Evolutionary conservation across 1,140 invertebrate species (phyloP), one percentile per base, ranked within the genome.

Genomic region (Leptinotarsa lineolata): DNA sequence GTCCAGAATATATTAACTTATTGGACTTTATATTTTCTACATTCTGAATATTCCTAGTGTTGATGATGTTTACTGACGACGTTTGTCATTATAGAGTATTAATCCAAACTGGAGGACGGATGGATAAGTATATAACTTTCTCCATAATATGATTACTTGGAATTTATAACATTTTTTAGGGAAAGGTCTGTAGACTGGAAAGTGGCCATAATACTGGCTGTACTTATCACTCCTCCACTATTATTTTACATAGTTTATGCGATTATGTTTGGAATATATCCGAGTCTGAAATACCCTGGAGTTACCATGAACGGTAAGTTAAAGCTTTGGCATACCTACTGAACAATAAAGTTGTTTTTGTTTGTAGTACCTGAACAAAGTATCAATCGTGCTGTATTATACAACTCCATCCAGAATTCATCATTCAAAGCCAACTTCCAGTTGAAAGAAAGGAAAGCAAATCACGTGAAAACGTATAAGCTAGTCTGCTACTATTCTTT

Each of bases 401-500:
- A 80, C 70, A 76, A 44, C 63, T 48, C 46, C 30, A 45, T 67
- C 12, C 12, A 68, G 13, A 68, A 66, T n/a, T 46, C 21, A 20
- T 13, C 63, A 45, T 72, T 69, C 16, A 45, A 54, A 21, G 68
- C 59, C 24, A 67, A 77, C 21, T 65, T 72, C 15, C 61, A 48
- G 13, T 66, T 54, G 45, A 63, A 54, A 64, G 22, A 46, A 30
- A 48, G 68, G 21, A 48, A 39, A 46, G 21, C 70, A 60, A 18
- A 13, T 21, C 13, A 44, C 30, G 39, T 72, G 16, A 48, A 64
- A 18, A 73, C 13, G 30, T 77, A 75, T 15, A 85, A 83, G 74
- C 71, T 90, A 30, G 87, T 89, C 2, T 93, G 92, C 82, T 93
- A 94, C 81, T 93, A 92, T 80, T 87, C 87, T 69, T 84, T 88